These are phyloP conservation scores for Papilio gigon DNA, from an alignment of 2,888 invertebrate species.

Conservation along the genomic window DNA sequence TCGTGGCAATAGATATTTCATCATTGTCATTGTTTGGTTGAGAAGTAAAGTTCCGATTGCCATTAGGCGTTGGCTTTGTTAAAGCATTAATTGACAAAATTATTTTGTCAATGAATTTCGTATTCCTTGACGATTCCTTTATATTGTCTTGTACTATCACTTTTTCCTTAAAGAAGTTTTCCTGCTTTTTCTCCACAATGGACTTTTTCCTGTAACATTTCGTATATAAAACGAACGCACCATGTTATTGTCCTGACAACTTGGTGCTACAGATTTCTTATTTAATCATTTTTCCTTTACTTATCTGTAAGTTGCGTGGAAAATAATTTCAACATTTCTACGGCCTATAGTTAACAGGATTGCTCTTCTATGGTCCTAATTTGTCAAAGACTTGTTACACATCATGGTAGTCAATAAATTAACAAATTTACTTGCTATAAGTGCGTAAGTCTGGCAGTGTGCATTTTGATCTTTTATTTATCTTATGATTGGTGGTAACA, in stretches of 20 bases:
- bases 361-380: neutral
- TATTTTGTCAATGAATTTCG: neutral
- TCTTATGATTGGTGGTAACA: neutral
- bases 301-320: neutral
- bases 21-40: neutral
- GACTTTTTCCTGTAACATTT: slow-evolving; percentile 3
- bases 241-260: neutral
- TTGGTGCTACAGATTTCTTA: neutral
- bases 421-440: neutral
- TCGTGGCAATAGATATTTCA: neutral
- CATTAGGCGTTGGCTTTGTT: neutral
- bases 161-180: slow-evolving; percentile 6
- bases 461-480: neutral
- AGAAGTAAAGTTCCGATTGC: neutral
- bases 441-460: neutral
- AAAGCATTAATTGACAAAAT: neutral
- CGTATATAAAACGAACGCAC: neutral
- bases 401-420: neutral
- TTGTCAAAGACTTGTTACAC: neutral
- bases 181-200: slow-evolving; percentile 7
- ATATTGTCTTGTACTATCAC: neutral
- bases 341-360: neutral
- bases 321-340: neutral
- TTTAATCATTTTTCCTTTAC: neutral
- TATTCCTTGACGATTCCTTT: neutral